phyloP scores from a whole-genome alignment of 2,113 vertebrate genomes.

The Laterallus jamaicensis region DNA sequence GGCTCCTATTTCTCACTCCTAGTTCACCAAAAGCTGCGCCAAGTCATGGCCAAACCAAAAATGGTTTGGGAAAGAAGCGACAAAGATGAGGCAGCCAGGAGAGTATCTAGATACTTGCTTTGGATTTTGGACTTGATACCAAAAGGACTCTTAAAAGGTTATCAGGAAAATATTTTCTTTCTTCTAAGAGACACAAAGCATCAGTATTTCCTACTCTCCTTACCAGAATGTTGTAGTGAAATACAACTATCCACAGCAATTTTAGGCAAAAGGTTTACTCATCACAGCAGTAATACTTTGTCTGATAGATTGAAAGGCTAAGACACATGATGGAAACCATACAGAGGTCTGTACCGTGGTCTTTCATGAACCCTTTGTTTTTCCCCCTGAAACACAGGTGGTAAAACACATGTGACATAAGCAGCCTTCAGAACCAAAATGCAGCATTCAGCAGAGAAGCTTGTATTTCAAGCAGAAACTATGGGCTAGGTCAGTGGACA shows the following conservation, averaged over 20 bases:
- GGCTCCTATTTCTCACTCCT: background rate
- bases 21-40: background rate
- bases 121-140: background rate
- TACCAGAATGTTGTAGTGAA: background rate
- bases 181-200: background rate
- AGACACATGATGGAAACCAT: background rate
- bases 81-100: background rate
- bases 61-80: background rate
- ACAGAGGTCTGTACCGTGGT: background rate
- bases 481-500: background rate
- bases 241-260: background rate
- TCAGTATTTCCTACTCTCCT: background rate
- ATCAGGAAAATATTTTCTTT: background rate
- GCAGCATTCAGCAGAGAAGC: background rate
- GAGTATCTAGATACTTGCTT: background rate
- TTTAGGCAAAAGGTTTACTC: background rate
- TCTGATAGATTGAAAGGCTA: background rate
- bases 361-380: background rate
- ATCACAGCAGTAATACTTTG: background rate
- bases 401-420: background rate
- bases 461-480: background rate
- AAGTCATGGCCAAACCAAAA: background rate
- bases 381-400: background rate
- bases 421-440: background rate
- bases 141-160: background rate